phyloP scores from a whole-genome alignment of 2,113 vertebrate species.

The Bufo bufo region DNA sequence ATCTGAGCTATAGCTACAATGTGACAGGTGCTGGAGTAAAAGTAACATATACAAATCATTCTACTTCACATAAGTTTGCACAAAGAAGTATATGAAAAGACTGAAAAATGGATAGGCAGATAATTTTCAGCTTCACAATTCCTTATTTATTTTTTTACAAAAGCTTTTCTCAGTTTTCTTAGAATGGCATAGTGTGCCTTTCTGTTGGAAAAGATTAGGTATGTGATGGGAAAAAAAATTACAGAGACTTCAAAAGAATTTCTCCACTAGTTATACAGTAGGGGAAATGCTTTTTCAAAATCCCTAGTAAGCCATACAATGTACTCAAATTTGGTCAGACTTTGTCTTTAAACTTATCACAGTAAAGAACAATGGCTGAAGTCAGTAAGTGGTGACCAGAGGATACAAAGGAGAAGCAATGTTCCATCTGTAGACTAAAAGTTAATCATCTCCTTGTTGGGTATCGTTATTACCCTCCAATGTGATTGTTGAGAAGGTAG shows the following conservation, averaged over 20 bases:
- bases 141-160: neutral
- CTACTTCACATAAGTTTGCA: conserved; percentile 9
- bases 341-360: conserved; percentile 27
- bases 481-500: neutral
- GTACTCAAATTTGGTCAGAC: conserved; percentile 22
- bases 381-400: conserved; percentile 40
- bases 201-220: conserved; percentile 50
- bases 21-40: conserved; percentile 10
- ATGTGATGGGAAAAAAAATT: conserved; percentile 50
- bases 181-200: conserved; percentile 25
- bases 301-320: conserved; percentile 14
- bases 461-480: neutral
- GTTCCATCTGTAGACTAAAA: conserved; percentile 9
- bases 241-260: conserved; percentile 35
- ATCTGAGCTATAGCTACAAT: neutral
- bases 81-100: conserved; percentile 8
- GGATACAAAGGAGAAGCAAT: neutral
- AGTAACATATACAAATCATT: conserved; percentile 22
- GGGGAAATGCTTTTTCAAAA: conserved; percentile 28
- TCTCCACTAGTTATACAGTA: conserved; percentile 13
- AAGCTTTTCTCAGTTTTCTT: conserved; percentile 31
- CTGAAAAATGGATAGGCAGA: conserved; percentile 12
- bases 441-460: conserved; percentile 17
- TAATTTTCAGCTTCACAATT: conserved; percentile 41
- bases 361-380: conserved; percentile 57